These are phyloP conservation scores for Apostichopus californicus DNA, from an alignment of 35 echinoderm and acorn worm species.

Conservation along the genomic window DNA sequence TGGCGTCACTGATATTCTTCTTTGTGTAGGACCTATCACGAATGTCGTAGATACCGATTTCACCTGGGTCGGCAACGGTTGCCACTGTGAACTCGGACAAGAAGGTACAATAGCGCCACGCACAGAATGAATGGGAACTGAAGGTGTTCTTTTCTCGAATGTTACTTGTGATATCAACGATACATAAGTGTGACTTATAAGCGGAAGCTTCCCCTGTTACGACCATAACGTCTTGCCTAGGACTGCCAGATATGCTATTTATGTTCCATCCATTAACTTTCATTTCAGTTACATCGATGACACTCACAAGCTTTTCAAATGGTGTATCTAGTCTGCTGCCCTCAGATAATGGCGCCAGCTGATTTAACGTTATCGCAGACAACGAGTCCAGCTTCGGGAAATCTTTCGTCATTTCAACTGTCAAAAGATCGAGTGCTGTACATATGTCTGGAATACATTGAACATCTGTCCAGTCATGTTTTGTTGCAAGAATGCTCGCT, in stretches of 20 bases:
- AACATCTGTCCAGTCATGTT: constrained; percentile 16
- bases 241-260: neutral
- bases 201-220: neutral
- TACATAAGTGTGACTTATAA: neutral
- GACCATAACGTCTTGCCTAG: neutral
- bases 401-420: neutral
- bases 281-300: neutral
- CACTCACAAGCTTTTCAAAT: neutral
- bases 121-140: neutral
- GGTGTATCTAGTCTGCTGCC: neutral
- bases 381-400: neutral
- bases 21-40: neutral
- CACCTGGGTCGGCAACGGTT: neutral
- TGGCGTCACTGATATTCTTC: neutral
- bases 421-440: neutral
- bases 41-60: constrained; percentile 17
- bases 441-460: constrained; percentile 11
- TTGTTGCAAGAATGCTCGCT: constrained; percentile 1
- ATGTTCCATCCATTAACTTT: neutral
- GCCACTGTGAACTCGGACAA: neutral
- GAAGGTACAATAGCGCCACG: neutral
- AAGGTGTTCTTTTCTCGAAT: neutral
- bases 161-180: neutral
- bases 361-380: neutral
- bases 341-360: neutral